A percentile compares a stretch with the other conserved stretches of the same genome.
These are phyloP conservation scores for Grantiella picta DNA, from an alignment of 2,113 vertebrate genomes.

Conservation along the genomic window DNA sequence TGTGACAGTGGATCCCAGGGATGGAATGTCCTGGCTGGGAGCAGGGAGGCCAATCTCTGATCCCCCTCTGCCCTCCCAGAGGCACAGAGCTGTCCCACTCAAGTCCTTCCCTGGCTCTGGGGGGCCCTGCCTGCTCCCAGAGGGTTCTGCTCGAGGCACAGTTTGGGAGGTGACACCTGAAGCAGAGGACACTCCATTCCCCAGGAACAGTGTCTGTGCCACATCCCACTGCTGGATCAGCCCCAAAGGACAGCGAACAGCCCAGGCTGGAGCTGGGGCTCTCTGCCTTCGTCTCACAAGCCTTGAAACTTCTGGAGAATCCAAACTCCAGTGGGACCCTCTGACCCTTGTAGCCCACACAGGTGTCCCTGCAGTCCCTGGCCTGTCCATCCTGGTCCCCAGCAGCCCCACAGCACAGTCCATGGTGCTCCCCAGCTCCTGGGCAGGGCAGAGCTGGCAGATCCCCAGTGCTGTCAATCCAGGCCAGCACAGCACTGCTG, in stretches of 20 bases:
- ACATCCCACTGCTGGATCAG: neutral
- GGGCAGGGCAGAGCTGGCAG: neutral
- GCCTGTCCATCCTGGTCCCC: too few species aligned
- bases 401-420: too few species aligned
- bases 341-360: neutral
- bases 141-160: neutral
- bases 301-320: neutral
- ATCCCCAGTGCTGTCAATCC: neutral
- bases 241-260: neutral
- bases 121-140: neutral
- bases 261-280: neutral
- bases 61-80: too few species aligned
- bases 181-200: neutral
- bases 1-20: too few species aligned
- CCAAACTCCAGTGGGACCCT: neutral
- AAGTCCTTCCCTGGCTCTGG: too few species aligned
- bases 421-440: neutral
- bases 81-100: too few species aligned
- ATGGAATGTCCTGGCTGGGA: too few species aligned
- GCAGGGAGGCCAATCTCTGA: too few species aligned
- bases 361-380: too few species aligned
- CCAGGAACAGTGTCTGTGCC: neutral
- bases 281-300: neutral
- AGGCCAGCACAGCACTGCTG: neutral
- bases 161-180: neutral